Evolutionary conservation across 2,888 invertebrate species (phyloP).

Genomic region (Artemia sinica): DNA sequence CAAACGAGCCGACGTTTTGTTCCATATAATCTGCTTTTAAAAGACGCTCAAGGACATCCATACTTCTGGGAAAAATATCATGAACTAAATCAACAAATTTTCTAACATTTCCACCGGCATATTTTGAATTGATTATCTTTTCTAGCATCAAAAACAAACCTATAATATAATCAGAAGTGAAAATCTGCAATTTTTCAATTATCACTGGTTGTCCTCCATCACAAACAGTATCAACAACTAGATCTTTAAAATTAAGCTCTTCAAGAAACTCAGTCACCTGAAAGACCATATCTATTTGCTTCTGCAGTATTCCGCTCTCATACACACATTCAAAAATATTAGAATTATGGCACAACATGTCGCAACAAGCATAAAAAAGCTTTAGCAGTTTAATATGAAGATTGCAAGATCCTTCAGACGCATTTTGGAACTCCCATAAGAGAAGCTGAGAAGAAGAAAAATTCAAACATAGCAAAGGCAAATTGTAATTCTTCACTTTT

Average conservation of each 20-base stretch:
- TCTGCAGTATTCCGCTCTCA: background rate
- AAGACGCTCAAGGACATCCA: slow-evolving; percentile 6
- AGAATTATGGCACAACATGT: slow-evolving; percentile 1
- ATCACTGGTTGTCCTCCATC: background rate
- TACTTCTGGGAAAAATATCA: background rate
- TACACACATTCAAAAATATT: background rate
- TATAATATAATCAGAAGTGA: background rate
- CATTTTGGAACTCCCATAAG: slow-evolving; percentile 7
- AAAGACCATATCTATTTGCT: background rate
- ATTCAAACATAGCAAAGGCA: background rate
- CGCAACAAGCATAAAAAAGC: background rate
- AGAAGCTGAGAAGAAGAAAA: slow-evolving; percentile 7
- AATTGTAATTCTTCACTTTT: background rate
- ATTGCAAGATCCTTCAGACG: background rate
- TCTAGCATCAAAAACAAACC: background rate
- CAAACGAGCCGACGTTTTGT: background rate
- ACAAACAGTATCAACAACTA: background rate
- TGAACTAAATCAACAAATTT: slow-evolving; percentile 9
- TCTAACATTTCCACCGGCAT: background rate
- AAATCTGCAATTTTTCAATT: background rate
- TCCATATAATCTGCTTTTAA: background rate
- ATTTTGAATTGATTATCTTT: background rate
- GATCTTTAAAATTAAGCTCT: slow-evolving; percentile 3
- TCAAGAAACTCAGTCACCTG: background rate
- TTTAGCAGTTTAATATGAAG: background rate